A percentile compares a stretch with the other conserved stretches of the same genome.
Conservation (phyloP, 2,797 vertebrate genomes). For the Macroramphosus scolopax region DNA sequence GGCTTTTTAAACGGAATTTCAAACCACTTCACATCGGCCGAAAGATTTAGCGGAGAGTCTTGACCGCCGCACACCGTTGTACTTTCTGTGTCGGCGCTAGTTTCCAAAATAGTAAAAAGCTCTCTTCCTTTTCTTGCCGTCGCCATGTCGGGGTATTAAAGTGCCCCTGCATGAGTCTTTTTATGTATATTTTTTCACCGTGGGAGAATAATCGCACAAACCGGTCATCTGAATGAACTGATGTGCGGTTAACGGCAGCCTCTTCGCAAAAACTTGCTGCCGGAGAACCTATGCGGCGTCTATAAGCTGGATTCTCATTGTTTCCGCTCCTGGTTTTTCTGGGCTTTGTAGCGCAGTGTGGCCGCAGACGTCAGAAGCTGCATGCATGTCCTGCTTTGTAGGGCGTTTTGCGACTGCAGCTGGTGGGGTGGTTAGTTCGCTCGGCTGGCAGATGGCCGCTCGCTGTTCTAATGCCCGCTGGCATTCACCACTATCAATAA, state of each 20-base stretch:
- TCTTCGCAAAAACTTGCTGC: slow-evolving; percentile 68
- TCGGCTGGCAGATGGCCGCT: slow-evolving; percentile 85
- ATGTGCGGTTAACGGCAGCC: slow-evolving; percentile 66
- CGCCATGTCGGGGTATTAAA: slow-evolving; percentile 87
- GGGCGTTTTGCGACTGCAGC: slow-evolving; percentile 88
- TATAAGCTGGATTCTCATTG: slow-evolving; percentile 76
- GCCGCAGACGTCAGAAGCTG: slow-evolving; percentile 90
- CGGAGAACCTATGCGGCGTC: slow-evolving; percentile 74
- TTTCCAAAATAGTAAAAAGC: slow-evolving; percentile 89
- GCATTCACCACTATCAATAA: slow-evolving; percentile 79
- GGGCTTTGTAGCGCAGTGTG: slow-evolving; percentile 85
- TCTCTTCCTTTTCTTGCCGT: slow-evolving; percentile 85
- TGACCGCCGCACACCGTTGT: slow-evolving; percentile 74
- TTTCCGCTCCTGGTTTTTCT: slow-evolving; percentile 82
- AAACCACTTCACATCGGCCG: slow-evolving; percentile 85
- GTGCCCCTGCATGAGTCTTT: slow-evolving; percentile 87
- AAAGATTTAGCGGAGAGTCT: slow-evolving; percentile 80
- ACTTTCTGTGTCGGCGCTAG: slow-evolving; percentile 84
- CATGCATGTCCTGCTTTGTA: slow-evolving; percentile 88
- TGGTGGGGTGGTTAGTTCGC: slow-evolving; percentile 82
- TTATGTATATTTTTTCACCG: slow-evolving; percentile 68
- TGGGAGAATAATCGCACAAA: slow-evolving; percentile 69
- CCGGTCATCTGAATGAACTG: slow-evolving; percentile 68
- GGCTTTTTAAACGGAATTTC: slow-evolving; percentile 83
- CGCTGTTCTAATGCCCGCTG: slow-evolving; percentile 84